phyloP scores from a whole-genome alignment of 2,888 invertebrate species.

The Sesamia inferens region DNA sequence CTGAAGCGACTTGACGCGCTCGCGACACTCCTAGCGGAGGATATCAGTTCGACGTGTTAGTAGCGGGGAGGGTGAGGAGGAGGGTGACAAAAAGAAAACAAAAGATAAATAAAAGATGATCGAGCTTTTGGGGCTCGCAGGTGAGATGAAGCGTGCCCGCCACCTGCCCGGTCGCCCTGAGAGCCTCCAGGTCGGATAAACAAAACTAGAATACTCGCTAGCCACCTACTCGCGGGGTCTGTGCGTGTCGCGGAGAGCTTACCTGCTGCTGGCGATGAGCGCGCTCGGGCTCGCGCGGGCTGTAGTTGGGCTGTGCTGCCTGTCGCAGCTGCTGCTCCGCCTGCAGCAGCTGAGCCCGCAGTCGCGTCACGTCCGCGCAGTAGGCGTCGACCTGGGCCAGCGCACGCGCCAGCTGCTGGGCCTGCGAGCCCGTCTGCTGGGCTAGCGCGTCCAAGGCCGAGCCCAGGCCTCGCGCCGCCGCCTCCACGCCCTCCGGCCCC shows the following conservation, averaged over 20 bases:
- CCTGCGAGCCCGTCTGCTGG: conserved; percentile 91
- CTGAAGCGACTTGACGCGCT: conserved; percentile 95
- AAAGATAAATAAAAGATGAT: conserved; percentile 78
- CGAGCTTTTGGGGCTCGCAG: conserved; percentile 69
- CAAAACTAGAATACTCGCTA: conserved; percentile 86
- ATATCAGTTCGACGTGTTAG: conserved; percentile 85
- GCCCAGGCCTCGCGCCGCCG: conserved; percentile 91
- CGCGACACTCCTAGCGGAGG: conserved; percentile 94
- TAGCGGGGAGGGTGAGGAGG: conserved; percentile 78
- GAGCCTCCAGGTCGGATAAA: conserved; percentile 74
- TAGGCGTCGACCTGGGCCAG: conserved; percentile 96
- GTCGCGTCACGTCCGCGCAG: conserved; percentile 95
- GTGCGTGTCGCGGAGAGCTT: conserved; percentile 83
- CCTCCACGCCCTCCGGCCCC: conserved; percentile 95
- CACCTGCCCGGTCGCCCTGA: conserved; percentile 72
- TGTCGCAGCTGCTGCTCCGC: conserved; percentile 96
- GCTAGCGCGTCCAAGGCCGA: conserved; percentile 93
- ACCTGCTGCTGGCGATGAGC: conserved; percentile 97
- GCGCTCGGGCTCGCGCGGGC: conserved; percentile 95
- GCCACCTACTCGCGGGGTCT: conserved; percentile 76
- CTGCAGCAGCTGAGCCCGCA: conserved; percentile 95
- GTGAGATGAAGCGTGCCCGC: conserved; percentile 74
- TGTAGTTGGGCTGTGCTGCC: conserved; percentile 95
- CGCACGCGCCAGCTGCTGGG: conserved; percentile 92
- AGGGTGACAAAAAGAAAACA: conserved; percentile 85